A percentile compares a stretch with the other conserved stretches of the same genome.
These are phyloP conservation scores for Antitype chi DNA, from an alignment of 2,888 invertebrate genomes.

Conservation along the genomic window DNA sequence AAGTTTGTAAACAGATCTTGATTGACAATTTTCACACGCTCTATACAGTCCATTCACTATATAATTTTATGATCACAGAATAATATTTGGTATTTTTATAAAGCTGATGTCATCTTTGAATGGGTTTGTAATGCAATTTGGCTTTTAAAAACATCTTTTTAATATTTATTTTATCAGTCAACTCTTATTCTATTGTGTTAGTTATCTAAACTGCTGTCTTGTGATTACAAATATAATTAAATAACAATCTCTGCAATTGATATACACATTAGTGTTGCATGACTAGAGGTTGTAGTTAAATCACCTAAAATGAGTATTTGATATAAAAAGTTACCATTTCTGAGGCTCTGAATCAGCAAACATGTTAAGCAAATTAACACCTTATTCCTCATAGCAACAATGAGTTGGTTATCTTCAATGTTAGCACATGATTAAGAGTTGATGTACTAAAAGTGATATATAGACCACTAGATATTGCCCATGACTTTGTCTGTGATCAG, in stretches of 20 bases:
- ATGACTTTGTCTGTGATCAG: no score
- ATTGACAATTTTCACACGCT: background rate
- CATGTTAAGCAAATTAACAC: slow-evolving; percentile 17
- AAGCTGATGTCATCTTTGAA: background rate
- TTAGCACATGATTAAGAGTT: background rate
- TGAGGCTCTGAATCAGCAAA: slow-evolving; percentile 11
- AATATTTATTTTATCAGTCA: background rate
- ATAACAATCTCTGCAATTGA: slow-evolving; percentile 3
- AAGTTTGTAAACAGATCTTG: slow-evolving; percentile 6
- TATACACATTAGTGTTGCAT: slow-evolving; percentile 8
- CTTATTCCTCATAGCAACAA: background rate
- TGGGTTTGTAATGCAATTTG: background rate
- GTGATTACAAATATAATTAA: background rate
- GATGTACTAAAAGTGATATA: slow-evolving; percentile 11
- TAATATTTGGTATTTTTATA: background rate
- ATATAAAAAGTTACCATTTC: background rate
- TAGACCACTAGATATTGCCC: background rate
- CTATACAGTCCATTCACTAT: background rate
- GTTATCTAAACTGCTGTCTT: background rate
- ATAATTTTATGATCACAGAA: background rate
- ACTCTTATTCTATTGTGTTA: background rate
- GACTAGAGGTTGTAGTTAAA: slow-evolving; percentile 4
- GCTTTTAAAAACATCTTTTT: background rate
- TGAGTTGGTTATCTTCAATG: slow-evolving; percentile 4
- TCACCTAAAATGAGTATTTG: slow-evolving; percentile 3